phyloP scores from a whole-genome alignment of 1,140 invertebrate genomes.

The Ruditapes philippinarum region DNA sequence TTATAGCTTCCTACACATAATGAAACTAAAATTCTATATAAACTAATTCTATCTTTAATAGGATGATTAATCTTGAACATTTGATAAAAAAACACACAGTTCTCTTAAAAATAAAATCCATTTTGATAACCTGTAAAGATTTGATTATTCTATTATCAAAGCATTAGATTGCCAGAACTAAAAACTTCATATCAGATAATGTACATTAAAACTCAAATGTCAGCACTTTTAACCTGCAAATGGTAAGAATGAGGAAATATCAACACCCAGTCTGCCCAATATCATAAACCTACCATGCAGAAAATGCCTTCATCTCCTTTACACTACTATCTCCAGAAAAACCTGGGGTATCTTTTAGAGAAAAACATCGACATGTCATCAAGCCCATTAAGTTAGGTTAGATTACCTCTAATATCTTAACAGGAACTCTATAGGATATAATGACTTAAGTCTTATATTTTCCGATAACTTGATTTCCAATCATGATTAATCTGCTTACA shows the following conservation, averaged over 20 bases:
- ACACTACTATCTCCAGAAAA: not conserved
- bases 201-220: not conserved
- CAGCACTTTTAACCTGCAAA: not conserved
- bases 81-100: too few species aligned
- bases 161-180: too few species aligned
- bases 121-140: too few species aligned
- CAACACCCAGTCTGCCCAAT: not conserved
- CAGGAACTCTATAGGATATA: not conserved
- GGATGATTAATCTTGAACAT: too few species aligned
- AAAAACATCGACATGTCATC: not conserved
- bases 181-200: too few species aligned
- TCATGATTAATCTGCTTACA: not conserved
- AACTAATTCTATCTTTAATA: too few species aligned
- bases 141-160: too few species aligned
- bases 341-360: not conserved
- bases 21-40: too few species aligned
- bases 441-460: not conserved
- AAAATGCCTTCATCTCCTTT: not conserved
- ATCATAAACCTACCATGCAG: not conserved
- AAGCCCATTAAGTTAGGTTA: conserved; percentile 16
- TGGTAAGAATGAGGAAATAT: not conserved
- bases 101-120: too few species aligned
- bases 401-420: conserved; percentile 4
- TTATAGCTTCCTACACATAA: too few species aligned
- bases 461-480: not conserved